Conservation (phyloP, 2,888 invertebrate genomes). For the Arge pagana region DNA sequence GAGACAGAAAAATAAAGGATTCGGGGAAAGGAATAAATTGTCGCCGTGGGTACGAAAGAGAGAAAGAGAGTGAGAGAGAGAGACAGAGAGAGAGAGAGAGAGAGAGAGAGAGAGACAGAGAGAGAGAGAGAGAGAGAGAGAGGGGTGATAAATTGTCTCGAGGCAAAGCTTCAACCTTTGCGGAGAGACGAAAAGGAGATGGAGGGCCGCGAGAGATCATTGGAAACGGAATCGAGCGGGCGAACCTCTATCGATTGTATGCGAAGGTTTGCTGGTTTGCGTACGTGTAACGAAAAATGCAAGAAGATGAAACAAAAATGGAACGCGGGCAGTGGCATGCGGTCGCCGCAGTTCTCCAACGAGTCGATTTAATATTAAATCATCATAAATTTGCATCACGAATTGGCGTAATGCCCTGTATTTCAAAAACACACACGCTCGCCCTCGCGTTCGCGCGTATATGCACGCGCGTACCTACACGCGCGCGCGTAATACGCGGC, state of each 20-base stretch:
- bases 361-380: slow-evolving; percentile 43
- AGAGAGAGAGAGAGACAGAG: background rate
- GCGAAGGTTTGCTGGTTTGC: background rate
- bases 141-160: background rate
- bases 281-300: slow-evolving; percentile 9
- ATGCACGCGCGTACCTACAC: too few species aligned
- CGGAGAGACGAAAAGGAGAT: background rate
- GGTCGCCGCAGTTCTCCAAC: slow-evolving; percentile 22
- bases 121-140: background rate
- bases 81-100: slow-evolving; percentile 3
- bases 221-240: background rate
- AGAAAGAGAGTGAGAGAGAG: background rate
- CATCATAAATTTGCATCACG: slow-evolving; percentile 50
- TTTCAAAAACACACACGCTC: slow-evolving; percentile 36
- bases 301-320: slow-evolving; percentile 15
- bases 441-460: too few species aligned
- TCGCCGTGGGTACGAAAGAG: too few species aligned
- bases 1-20: background rate
- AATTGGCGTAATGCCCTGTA: slow-evolving; percentile 45
- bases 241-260: background rate
- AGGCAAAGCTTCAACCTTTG: too few species aligned
- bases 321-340: slow-evolving; percentile 19
- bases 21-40: too few species aligned
- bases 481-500: too few species aligned
- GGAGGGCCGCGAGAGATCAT: background rate